Evolutionary conservation across 2,797 vertebrate species (phyloP), one percentile per base, ranked within the genome.

Genomic region (Oceanodroma leucorhoa): DNA sequence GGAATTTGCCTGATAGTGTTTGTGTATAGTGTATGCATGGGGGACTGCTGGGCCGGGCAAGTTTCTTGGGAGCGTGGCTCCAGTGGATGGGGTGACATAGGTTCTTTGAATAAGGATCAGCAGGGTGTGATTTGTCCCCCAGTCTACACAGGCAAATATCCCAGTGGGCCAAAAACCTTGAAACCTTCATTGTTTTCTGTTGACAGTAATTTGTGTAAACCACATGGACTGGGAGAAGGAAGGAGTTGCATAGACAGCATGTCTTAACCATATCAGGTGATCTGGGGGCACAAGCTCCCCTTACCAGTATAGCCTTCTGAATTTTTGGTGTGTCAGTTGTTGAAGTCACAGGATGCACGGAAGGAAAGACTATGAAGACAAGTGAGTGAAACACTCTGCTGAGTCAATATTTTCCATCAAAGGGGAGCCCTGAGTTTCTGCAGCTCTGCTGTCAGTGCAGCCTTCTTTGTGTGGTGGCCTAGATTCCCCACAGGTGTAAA

Each of bases 141-240:
- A 23, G 50, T 34, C 16, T 61, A 38, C 0, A 1, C 0, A 2
- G 27, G 8, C 7, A 65, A 75, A 95, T 86, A 36, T 78, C 24
- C 5, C 10, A 78, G 30, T 0, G 0, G 20, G 27, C 18, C 32
- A 36, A 66, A 81, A 27, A 0, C 1, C 32, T 70, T n/a, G 21
- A 73, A 53, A 19, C 20, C 51, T 34, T 43, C 5, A 8, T 29
- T 67, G 14, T 43, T 83, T 83, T 53, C 27, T 51, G 1, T 46
- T 91, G 40, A 41, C 19, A 21, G n/a, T 48, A 1, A 22, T 60
- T 79, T 85, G 55, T 54, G 26, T 0, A 9, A 85, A 43, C 14
- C 26, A 32, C 24, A 36, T 50, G 19, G 38, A 20, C 16, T 40
- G 40, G 26, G 18, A 43, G 15, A 73, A 69, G 36, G 40, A 87